Conservation (phyloP, 2,797 vertebrate species). For the Peromyscus attwateri region DNA sequence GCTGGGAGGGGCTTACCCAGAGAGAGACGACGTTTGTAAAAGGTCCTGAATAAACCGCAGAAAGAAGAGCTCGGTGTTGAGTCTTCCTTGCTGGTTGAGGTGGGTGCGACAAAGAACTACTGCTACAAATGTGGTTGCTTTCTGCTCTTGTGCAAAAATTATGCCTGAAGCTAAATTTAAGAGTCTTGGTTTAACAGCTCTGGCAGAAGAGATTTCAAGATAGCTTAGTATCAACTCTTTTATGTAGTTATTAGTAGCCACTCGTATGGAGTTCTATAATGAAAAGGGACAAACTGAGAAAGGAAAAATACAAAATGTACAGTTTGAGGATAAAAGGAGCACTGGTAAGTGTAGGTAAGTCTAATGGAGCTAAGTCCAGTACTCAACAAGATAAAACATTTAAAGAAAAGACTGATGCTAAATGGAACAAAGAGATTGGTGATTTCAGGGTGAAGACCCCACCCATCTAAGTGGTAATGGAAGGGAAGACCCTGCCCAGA, state of each 20-base stretch:
- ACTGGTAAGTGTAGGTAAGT: not conserved
- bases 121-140: not conserved
- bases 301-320: not conserved
- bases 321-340: not conserved
- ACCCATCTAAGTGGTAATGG: too few species aligned
- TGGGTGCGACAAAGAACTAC: too few species aligned
- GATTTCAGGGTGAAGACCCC: not conserved
- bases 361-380: not conserved
- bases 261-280: not conserved
- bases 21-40: too few species aligned
- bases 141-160: not conserved
- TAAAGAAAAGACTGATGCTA: not conserved
- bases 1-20: too few species aligned
- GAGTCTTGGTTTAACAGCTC: not conserved
- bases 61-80: too few species aligned
- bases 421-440: not conserved
- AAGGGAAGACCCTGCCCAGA: not conserved
- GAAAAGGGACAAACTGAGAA: not conserved
- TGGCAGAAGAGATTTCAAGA: not conserved
- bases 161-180: not conserved
- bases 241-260: not conserved
- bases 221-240: not conserved
- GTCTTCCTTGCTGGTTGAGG: too few species aligned
- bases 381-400: not conserved
- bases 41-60: too few species aligned